Conservation (phyloP, 23 tunicate genomes). For the Phallusia fumigata region DNA sequence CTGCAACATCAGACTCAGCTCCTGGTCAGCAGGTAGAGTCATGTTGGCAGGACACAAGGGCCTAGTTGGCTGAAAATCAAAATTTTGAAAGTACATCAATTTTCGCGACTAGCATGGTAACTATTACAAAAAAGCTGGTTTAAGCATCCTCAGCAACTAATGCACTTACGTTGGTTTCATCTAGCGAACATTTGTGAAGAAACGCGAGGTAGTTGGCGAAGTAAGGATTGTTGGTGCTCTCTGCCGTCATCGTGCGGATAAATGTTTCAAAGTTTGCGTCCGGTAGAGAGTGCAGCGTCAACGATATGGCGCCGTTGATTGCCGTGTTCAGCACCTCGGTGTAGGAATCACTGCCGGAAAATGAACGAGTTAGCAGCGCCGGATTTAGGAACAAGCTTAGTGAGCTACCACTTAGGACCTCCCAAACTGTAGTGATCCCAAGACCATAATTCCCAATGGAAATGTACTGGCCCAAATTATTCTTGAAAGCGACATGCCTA, state of each 20-base stretch:
- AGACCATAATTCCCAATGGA: no score
- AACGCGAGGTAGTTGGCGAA: constrained; percentile 46
- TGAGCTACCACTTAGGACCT: no score
- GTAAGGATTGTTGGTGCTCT: constrained; percentile 34
- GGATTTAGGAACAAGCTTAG: no score
- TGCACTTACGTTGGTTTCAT: constrained; percentile 8
- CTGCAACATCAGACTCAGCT: constrained; percentile 4
- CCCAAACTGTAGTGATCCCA: no score
- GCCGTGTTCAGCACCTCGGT: not conserved
- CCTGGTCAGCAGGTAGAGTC: constrained; percentile 32
- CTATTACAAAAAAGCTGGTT: no score
- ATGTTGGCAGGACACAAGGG: constrained; percentile 24
- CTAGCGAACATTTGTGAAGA: constrained; percentile 26
- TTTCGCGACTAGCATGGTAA: no score
- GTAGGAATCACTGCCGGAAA: constrained; percentile 11
- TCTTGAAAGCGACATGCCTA: no score
- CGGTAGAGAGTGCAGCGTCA: constrained; percentile 19
- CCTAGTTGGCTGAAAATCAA: not conserved
- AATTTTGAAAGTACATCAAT: no score
- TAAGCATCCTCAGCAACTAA: not conserved
- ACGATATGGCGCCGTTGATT: constrained; percentile 38
- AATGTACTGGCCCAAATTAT: no score
- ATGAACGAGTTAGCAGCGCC: no score
- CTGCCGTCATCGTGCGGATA: constrained; percentile 23
- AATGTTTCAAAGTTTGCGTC: constrained; percentile 24